Conservation (phyloP, 2,888 invertebrate genomes). For the Sycophila texana region DNA sequence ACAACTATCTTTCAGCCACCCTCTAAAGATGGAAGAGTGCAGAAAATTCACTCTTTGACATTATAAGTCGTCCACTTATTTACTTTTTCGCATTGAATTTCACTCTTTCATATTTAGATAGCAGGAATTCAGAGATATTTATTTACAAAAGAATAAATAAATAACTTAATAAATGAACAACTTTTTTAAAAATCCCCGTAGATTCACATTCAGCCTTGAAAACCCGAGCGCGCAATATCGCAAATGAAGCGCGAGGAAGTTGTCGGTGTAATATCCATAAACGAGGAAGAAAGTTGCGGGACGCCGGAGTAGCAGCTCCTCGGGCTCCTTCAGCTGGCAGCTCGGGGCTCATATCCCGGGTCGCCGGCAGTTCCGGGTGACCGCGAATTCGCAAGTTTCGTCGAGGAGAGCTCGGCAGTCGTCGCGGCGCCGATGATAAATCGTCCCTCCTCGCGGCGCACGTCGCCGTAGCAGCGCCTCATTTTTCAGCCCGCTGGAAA, state of each 20-base stretch:
- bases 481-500: constrained; percentile 61
- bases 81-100: too few relatives aligned
- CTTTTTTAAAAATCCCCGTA: too few relatives aligned
- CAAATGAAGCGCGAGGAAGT: not conserved
- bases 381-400: constrained; percentile 46
- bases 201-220: too few relatives aligned
- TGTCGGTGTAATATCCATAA: constrained; percentile 35
- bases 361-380: constrained; percentile 14
- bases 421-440: constrained; percentile 65
- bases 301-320: constrained; percentile 40
- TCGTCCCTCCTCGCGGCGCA: constrained; percentile 56
- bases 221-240: too few relatives aligned
- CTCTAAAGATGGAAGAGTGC: too few relatives aligned
- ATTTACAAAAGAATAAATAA: too few relatives aligned
- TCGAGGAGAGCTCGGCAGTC: constrained; percentile 7
- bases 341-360: constrained; percentile 27
- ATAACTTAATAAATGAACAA: too few relatives aligned
- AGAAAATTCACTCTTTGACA: too few relatives aligned
- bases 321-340: constrained; percentile 41
- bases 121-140: too few relatives aligned
- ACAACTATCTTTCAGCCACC: too few relatives aligned
- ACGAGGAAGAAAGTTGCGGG: constrained; percentile 47
- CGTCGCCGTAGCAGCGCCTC: constrained; percentile 56
- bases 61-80: too few relatives aligned
- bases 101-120: too few relatives aligned